phyloP scores from a whole-genome alignment of 1,140 invertebrate species.

The Scylla paramamosain region DNA sequence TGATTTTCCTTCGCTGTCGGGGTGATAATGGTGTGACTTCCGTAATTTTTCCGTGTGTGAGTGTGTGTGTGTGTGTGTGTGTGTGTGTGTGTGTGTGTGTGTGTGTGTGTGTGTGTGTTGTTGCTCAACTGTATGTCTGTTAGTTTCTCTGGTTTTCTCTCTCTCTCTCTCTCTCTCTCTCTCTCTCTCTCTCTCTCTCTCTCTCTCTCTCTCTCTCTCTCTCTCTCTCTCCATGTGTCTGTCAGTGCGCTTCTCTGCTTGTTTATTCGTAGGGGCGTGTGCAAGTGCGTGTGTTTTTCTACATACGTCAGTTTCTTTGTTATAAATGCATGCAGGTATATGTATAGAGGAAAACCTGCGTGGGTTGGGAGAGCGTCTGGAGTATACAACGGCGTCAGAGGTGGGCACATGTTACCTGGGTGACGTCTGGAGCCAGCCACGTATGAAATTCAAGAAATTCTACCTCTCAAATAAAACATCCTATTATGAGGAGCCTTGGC shows the following conservation, averaged over 20 bases:
- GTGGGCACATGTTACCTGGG: background rate
- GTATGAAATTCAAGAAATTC: conserved; percentile 16
- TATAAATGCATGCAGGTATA: background rate
- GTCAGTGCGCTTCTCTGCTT: too few relatives aligned
- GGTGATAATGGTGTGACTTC: background rate
- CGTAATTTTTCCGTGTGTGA: background rate
- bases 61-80: background rate
- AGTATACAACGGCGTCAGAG: background rate
- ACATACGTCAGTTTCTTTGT: background rate
- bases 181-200: too few relatives aligned
- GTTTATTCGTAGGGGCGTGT: background rate
- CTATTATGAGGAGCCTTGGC: background rate
- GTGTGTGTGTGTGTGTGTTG: background rate
- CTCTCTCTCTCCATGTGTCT: too few relatives aligned
- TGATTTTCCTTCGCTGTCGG: background rate
- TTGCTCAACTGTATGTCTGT: background rate
- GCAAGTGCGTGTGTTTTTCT: background rate
- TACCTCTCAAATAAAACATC: background rate
- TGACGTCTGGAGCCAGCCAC: background rate
- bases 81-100: conserved; percentile 10
- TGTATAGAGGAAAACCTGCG: background rate
- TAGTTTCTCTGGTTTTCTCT: too few relatives aligned
- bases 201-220: too few relatives aligned
- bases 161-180: too few relatives aligned
- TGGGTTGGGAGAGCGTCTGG: background rate